phyloP scores from a whole-genome alignment of 1,140 invertebrate species.

The Drosophila mojavensis region DNA sequence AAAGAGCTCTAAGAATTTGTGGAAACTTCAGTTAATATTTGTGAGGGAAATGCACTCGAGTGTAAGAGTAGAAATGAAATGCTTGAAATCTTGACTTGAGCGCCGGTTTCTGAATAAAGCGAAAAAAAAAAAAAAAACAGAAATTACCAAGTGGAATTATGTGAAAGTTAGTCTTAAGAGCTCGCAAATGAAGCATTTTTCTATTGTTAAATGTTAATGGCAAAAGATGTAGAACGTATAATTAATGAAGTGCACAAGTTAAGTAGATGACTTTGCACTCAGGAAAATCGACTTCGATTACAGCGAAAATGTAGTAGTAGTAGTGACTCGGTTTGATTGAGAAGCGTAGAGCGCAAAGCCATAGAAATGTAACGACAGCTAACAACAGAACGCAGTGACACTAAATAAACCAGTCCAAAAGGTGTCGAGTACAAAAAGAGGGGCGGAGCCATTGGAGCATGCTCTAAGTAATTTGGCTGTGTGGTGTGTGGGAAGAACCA shows the following conservation, averaged over 20 bases:
- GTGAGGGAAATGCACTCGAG: slow-evolving; percentile 7
- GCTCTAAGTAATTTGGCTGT: slow-evolving; percentile 21
- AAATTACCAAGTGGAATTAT: not conserved
- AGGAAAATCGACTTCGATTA: too few species aligned
- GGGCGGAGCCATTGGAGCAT: not conserved
- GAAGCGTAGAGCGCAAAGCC: slow-evolving; percentile 35
- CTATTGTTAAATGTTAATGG: too few species aligned
- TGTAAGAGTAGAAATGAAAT: slow-evolving; percentile 1
- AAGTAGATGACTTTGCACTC: too few species aligned
- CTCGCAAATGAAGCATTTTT: too few species aligned
- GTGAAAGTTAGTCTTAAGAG: not conserved
- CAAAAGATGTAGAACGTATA: too few species aligned
- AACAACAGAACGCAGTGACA: slow-evolving; percentile 56
- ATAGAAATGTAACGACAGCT: slow-evolving; percentile 56
- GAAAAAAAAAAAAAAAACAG: not conserved
- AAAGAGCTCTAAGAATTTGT: slow-evolving; percentile 8
- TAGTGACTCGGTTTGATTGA: not conserved
- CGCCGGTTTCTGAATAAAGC: not conserved
- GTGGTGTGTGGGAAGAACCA: slow-evolving; percentile 13
- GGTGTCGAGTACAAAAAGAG: slow-evolving; percentile 13
- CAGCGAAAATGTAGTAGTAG: too few species aligned
- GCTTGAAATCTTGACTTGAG: slow-evolving; percentile 7
- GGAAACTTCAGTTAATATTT: slow-evolving; percentile 38
- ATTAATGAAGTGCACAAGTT: too few species aligned
- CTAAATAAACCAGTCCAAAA: slow-evolving; percentile 68